Conservation (phyloP, 2,888 invertebrate genomes). For the Thelaira solivaga region DNA sequence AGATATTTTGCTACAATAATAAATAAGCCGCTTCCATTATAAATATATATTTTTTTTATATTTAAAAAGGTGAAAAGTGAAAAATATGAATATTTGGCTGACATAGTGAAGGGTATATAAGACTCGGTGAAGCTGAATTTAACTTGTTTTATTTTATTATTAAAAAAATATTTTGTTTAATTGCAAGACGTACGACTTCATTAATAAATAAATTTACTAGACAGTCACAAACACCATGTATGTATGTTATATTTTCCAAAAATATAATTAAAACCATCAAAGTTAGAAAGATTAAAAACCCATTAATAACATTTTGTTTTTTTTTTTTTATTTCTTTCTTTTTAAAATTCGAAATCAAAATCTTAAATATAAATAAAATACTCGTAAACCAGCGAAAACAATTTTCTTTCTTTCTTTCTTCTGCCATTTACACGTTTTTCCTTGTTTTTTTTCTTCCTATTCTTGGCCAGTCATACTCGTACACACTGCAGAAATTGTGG, state of each 20-base stretch:
- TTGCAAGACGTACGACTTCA: too few relatives aligned
- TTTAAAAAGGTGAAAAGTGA: too few relatives aligned
- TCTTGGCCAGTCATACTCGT: not conserved
- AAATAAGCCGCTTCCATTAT: too few relatives aligned
- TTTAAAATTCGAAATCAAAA: conserved; percentile 40
- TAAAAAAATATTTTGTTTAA: too few relatives aligned
- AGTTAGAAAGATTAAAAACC: conserved; percentile 51
- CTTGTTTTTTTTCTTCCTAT: conserved; percentile 3
- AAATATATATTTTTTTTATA: too few relatives aligned
- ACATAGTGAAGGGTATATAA: too few relatives aligned
- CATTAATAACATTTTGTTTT: conserved; percentile 41
- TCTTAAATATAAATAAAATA: not conserved
- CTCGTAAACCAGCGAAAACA: not conserved
- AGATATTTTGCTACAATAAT: too few relatives aligned
- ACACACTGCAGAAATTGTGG: not conserved
- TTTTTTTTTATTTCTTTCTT: not conserved
- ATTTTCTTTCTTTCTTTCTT: not conserved
- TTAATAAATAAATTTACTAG: conserved; percentile 22
- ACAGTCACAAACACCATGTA: not conserved
- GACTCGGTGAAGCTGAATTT: too few relatives aligned
- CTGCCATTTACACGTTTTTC: not conserved
- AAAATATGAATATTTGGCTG: too few relatives aligned
- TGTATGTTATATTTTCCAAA: not conserved
- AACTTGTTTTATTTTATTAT: too few relatives aligned
- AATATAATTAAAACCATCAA: not conserved